Base-by-base conservation (phyloP, 2,113 vertebrate species). In the Forbesichthys papilliferus region DNA sequence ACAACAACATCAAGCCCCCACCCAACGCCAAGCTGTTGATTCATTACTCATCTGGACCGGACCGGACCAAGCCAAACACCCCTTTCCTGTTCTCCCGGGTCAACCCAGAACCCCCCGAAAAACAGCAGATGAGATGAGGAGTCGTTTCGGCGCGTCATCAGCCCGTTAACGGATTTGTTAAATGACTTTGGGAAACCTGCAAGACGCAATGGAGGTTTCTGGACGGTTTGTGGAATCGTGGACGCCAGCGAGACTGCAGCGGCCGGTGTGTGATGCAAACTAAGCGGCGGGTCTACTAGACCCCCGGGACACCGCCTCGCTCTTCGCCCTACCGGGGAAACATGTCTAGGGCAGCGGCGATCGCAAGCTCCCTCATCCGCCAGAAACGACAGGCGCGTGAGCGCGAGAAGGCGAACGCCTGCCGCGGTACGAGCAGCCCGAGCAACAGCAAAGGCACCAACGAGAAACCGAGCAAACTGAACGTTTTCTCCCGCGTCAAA, bases 281-380 rank as follows among this genome's bases (percentile, higher is more conserved):
- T 84, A 79, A 88, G 83, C 65, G 72, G 85, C 84, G 84, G 86
- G 85, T 79, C 79, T 82, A 67, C 58, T 87, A 84, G 78, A 82
- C 82, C 64, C 61, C 68, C 69, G n/a, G n/a, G 18, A 58, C 54
- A 56, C 64, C 47, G 48, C 14, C 53, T 53, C 61, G 46, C 27
- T 66, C 75, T 73, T 72, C 63, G 48, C 82, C 76, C 81, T 63
- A 84, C 64, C 73, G 70, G 77, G 79, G 78, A 48, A 85, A 61
- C 72, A 91, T 91, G 94, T 95, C 96, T 89, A 96, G 97, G 94
- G 98, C 98, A 77, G 97, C 98, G 82, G 97, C 96, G 66, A 99
- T 99, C 88, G 98, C 98, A 92, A 99, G 95, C 95, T 98, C 96
- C 86, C 95, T 99, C 83, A 99, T 99, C 90, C 94, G 97, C 72